Conservation (phyloP, 2,113 vertebrate genomes). For the Pimephales promelas region DNA sequence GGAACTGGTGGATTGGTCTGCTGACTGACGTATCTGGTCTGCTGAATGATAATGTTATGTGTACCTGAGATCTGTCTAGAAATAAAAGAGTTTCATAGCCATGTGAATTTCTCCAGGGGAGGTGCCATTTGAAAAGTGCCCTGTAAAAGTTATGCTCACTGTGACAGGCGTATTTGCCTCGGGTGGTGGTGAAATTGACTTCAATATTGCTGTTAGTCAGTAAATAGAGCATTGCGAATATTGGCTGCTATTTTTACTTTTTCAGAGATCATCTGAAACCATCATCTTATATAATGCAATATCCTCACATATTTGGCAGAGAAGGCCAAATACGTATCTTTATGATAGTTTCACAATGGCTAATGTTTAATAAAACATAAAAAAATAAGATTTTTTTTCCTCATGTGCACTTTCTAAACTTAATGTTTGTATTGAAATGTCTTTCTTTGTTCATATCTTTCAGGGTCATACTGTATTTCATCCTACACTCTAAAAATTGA, state of each 20-base stretch:
- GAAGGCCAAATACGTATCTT: constrained; percentile 1
- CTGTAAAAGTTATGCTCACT: constrained; percentile 18
- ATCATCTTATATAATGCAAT: constrained; percentile 27
- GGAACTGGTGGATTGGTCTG: constrained; percentile 26
- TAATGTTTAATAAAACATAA: constrained; percentile 8
- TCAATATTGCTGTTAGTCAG: constrained; percentile 32
- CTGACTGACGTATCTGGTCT: neutral
- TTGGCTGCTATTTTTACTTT: constrained; percentile 33
- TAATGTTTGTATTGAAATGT: neutral
- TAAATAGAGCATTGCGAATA: constrained; percentile 34
- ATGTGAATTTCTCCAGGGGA: constrained; percentile 29
- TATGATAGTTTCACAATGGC: neutral
- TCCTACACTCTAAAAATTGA: too few relatives aligned
- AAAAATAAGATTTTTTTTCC: neutral
- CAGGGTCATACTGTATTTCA: neutral
- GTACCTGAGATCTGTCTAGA: constrained; percentile 21
- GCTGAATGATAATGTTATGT: constrained; percentile 6
- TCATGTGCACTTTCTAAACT: neutral
- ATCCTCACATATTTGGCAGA: neutral
- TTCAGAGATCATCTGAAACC: constrained; percentile 12
- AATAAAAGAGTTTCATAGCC: constrained; percentile 35
- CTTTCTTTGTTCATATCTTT: neutral
- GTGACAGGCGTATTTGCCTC: constrained; percentile 16
- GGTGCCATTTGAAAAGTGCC: constrained; percentile 45
- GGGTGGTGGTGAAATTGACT: neutral